Conservation (phyloP, 2,113 vertebrate genomes). For the Sorex araneus region DNA sequence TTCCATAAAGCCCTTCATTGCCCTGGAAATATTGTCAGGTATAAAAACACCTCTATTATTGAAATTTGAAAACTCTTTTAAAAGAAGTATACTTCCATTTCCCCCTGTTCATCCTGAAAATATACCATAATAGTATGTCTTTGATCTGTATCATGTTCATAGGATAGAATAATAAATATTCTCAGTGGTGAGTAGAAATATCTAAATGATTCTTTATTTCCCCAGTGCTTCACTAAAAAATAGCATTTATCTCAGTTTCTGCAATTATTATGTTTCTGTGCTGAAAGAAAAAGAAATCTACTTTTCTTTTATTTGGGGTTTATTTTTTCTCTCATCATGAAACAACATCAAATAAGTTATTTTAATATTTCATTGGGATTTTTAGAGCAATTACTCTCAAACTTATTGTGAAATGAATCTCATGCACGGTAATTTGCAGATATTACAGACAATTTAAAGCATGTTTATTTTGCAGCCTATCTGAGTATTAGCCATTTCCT, state of each 20-base stretch:
- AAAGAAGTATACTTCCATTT: background rate
- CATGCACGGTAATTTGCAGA: background rate
- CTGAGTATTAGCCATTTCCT: background rate
- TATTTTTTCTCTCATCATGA: background rate
- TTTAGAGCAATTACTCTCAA: background rate
- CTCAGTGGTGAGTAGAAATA: background rate
- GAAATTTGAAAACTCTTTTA: background rate
- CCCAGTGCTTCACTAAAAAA: background rate
- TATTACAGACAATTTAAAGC: background rate
- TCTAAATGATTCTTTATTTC: background rate
- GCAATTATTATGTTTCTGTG: background rate
- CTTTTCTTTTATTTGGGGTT: background rate
- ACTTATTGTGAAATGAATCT: background rate
- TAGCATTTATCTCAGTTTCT: constrained; percentile 8
- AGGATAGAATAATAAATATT: background rate
- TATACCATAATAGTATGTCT: background rate
- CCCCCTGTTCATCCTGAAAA: background rate
- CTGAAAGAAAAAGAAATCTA: constrained; percentile 15
- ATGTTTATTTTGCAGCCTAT: background rate
- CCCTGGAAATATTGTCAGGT: background rate
- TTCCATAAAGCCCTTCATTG: background rate
- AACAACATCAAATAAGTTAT: background rate
- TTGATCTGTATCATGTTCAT: background rate
- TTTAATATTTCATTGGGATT: background rate
- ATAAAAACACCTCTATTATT: background rate